Evolutionary conservation across 2,888 invertebrate species (phyloP), one percentile per base, ranked within the genome.

Genomic region (Drosophila prolongata): DNA sequence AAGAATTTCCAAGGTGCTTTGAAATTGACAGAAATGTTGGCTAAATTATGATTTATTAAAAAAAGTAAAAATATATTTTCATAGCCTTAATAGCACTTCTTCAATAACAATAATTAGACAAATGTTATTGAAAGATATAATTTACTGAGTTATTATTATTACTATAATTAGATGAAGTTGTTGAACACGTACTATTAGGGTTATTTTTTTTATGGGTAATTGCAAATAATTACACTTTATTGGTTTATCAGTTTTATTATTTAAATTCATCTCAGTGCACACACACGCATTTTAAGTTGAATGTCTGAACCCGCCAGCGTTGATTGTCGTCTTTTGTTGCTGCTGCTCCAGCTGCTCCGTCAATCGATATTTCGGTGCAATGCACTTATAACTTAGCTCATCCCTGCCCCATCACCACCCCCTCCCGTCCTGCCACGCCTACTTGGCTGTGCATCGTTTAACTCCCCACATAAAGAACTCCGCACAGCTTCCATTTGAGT

Each of bases 311-410:
- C 47, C 50, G 67, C 52, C 71, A 71, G 58, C 62, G 55, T 73
- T 59, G 68, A 43, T 74, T 74, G 69, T 73, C 75, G 69, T 74
- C 84, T 79, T 82, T 87, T 62, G 69, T 75, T 61, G 74, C 50
- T 37, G 50, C 58, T 43, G 55, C 50, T 53, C 57, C 52, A 59
- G 69, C 75, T 77, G 68, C 61, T 64, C 76, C 78, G 76, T 83
- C 87, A 86, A 84, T 84, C 86, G 88, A 88, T 88, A 80, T 88
- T 86, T 86, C 87, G 80, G 85, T 88, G 84, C 88, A 85, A 76
- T 85, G 85, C 80, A 86, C 88, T 86, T 86, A 87, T 76, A 83
- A 78, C 80, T 77, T 73, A 19, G 50, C 57, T 59, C 40, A 53
- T 40, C 42, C 55, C 43, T 38, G 40, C 47, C 24, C 14, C 37